These are phyloP conservation scores for Isotomurus palustris DNA, from an alignment of 2,888 invertebrate genomes.

Conservation along the genomic window DNA sequence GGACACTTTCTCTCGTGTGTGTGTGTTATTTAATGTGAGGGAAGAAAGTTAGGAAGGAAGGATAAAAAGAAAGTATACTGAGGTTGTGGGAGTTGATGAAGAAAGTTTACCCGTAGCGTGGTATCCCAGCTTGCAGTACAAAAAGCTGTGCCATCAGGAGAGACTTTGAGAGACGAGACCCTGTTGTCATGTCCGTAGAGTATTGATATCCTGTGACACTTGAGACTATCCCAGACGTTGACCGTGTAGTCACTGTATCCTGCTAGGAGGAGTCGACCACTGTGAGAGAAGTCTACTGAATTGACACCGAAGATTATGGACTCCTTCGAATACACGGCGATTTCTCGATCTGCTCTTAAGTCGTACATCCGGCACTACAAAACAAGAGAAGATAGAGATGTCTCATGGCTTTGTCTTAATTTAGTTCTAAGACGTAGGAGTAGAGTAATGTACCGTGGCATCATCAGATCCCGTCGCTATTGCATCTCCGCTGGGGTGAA, in stretches of 20 bases:
- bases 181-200: conserved; percentile 95
- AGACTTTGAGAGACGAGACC: conserved; percentile 83
- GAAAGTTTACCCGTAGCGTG: conserved; percentile 71
- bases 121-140: conserved; percentile 97
- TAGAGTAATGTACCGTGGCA: conserved; percentile 63
- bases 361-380: conserved; percentile 89
- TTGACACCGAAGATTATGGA: conserved; percentile 97
- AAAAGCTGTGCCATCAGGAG: conserved; percentile 95
- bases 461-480: conserved; percentile 99
- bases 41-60: not conserved
- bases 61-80: too few species aligned
- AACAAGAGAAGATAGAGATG: not conserved
- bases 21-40: too few species aligned
- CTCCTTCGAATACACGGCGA: conserved; percentile 91
- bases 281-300: conserved; percentile 94
- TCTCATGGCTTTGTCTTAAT: too few species aligned
- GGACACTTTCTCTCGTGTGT: too few species aligned
- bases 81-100: not conserved
- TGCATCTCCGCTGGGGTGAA: conserved; percentile 98
- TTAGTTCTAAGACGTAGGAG: not conserved
- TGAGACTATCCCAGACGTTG: conserved; percentile 97
- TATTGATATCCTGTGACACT: conserved; percentile 81
- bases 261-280: conserved; percentile 92
- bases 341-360: conserved; percentile 93
- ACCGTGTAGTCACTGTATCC: conserved; percentile 99